Evolutionary conservation across 2,888 invertebrate genomes (phyloP).

Genomic region (Steinernema scapterisci): DNA sequence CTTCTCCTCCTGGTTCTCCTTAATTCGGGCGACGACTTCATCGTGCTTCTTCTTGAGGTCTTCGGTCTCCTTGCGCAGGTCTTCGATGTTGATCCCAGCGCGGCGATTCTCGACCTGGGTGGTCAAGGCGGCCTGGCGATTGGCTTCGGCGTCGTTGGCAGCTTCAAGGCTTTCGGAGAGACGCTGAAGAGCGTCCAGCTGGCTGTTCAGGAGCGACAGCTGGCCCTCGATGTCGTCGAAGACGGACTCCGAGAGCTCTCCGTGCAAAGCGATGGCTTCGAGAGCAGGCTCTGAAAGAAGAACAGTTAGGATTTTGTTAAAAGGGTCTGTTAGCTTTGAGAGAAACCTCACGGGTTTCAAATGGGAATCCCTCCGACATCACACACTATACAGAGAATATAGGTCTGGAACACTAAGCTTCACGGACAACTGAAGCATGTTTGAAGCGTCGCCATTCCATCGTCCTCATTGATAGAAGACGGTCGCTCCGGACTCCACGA

Average conservation of each 20-base stretch:
- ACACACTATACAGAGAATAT: too few relatives aligned
- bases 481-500: too few relatives aligned
- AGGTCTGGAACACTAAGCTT: neutral
- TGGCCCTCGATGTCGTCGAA: neutral
- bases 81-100: neutral
- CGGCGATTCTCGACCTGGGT: constrained; percentile 2
- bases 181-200: neutral
- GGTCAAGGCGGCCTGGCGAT: neutral
- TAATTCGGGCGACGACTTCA: neutral
- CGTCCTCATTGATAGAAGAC: too few relatives aligned
- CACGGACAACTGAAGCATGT: too few relatives aligned
- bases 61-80: neutral
- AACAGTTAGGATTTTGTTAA: too few relatives aligned
- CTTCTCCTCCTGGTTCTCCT: neutral
- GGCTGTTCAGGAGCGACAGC: neutral
- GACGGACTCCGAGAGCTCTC: neutral
- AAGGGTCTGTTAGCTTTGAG: too few relatives aligned
- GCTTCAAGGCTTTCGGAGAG: neutral
- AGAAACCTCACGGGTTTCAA: too few relatives aligned
- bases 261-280: neutral
- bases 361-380: too few relatives aligned
- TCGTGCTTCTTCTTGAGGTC: neutral
- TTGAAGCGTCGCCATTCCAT: too few relatives aligned
- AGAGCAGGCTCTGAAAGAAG: neutral
- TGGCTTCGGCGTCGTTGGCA: neutral